A percentile compares a stretch with the other conserved stretches of the same genome.
Conservation (phyloP, 2,113 vertebrate species). For the Bufo gargarizans region DNA sequence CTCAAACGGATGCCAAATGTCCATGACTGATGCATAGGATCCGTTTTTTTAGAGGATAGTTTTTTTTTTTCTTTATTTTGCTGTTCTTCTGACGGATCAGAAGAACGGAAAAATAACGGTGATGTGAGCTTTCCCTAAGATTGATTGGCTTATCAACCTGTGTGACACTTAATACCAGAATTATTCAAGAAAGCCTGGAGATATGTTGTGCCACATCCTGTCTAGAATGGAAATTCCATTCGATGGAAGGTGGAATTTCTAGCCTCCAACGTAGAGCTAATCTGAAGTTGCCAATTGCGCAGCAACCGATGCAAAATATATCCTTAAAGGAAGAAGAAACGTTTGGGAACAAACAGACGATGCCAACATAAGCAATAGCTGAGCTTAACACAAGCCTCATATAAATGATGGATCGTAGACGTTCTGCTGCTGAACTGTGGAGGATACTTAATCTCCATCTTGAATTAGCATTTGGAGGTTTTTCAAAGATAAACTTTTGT, state of each 20-base stretch:
- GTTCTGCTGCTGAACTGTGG: neutral
- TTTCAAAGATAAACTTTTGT: conserved; percentile 44
- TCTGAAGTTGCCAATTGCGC: neutral
- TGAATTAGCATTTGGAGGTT: conserved; percentile 46
- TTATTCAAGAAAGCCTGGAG: neutral
- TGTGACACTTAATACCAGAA: neutral
- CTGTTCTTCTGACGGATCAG: too few relatives aligned
- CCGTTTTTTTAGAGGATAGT: too few relatives aligned
- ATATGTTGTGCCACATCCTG: neutral
- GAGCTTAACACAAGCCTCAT: conserved; percentile 15
- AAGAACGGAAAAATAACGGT: too few relatives aligned
- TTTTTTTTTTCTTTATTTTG: too few relatives aligned
- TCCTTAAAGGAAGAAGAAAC: conserved; percentile 2
- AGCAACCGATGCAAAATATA: conserved; percentile 23
- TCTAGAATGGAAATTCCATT: conserved; percentile 35
- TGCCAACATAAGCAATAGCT: conserved; percentile 48
- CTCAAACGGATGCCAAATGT: too few relatives aligned
- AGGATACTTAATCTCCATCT: conserved; percentile 46
- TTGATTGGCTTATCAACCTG: neutral
- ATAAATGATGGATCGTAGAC: conserved; percentile 45
- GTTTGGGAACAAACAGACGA: conserved; percentile 17
- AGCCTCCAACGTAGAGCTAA: neutral
- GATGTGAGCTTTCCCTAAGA: too few relatives aligned
- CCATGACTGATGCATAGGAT: too few relatives aligned
- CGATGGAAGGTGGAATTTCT: neutral